Base-by-base conservation (phyloP, 1,140 invertebrate genomes). In the Calliphora vicina region DNA sequence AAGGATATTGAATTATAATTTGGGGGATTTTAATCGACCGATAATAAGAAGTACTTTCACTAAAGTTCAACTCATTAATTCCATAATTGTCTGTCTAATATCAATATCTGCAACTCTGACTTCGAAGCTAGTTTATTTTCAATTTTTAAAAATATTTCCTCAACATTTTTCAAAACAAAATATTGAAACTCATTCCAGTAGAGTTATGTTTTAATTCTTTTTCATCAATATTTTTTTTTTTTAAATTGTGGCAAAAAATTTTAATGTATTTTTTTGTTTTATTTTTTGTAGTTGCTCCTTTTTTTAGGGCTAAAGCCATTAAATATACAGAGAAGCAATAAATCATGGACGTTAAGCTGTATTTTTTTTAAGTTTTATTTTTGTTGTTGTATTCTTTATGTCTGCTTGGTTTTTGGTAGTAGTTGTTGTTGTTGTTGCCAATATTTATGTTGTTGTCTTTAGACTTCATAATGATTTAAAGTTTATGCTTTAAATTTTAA, bases 321-420 rank as follows among this genome's bases (percentile, higher is more conserved):
- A 84, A 84, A 84, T 84, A 78, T 84, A 82, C 80, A 43, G 72
- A 76, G 67, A 82, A 74, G 81, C 72, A 61, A 84, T 84, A 84
- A 84, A 84, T 84, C 83, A 84, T 82, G 81, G 50, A 84, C 26
- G 83, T 84, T 84, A 84, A 82, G 83, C 81, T 84, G 83, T 72
- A 82, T 73, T 73, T 81, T 83, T n/a, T 80, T 72, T n/a, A 8
- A 35, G 45, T 83, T 83, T 83, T 81, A 1, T 25, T 57, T 81
- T 67, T 35, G n/a, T n/a, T n/a, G n/a, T n/a, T n/a, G 2, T 20
- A 29, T 82, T 43, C 23, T 29, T 35, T 45, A 20, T 81, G 20
- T 50, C 15, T 27, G 13, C 43, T 45, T 42, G 27, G 20, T 26
- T 74, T 74, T 29, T 35, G 35, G 35, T 76, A 27, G 26, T 29